Conservation (phyloP, 1,140 invertebrate genomes). For the Drosophila navojoa region DNA sequence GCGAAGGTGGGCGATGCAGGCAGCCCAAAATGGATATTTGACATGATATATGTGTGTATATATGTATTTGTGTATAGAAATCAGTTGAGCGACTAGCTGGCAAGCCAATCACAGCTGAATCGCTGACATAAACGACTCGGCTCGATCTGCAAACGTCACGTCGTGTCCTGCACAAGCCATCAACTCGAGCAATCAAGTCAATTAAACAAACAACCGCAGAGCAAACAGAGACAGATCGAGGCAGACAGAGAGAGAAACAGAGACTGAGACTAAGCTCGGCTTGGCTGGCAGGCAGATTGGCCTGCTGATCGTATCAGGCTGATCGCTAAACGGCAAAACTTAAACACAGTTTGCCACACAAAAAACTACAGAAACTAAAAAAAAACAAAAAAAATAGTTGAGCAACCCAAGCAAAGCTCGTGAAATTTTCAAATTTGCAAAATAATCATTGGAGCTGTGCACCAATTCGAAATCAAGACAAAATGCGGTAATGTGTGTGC, state of each 20-base stretch:
- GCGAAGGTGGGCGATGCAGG: slow-evolving; percentile 38
- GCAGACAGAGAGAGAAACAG: too few relatives aligned
- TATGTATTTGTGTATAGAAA: neutral
- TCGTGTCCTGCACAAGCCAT: slow-evolving; percentile 63
- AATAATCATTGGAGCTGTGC: slow-evolving; percentile 48
- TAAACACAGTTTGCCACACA: slow-evolving; percentile 29
- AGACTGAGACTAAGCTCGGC: too few relatives aligned
- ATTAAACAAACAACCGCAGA: slow-evolving; percentile 76
- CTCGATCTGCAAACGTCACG: slow-evolving; percentile 44
- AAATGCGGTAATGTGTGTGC: slow-evolving; percentile 42
- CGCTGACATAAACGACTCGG: slow-evolving; percentile 40
- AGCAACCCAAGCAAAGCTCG: slow-evolving; percentile 10
- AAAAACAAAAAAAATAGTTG: neutral
- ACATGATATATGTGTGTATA: slow-evolving; percentile 38
- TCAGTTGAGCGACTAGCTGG: neutral
- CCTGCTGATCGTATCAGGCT: slow-evolving; percentile 30
- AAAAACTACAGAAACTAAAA: neutral
- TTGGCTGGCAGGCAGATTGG: slow-evolving; percentile 9
- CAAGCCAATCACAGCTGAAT: slow-evolving; percentile 27
- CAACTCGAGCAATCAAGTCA: slow-evolving; percentile 76
- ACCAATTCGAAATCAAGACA: slow-evolving; percentile 70
- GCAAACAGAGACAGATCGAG: neutral
- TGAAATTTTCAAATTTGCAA: slow-evolving; percentile 59
- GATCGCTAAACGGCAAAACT: slow-evolving; percentile 52
- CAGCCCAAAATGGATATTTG: slow-evolving; percentile 55